Evolutionary conservation across 2,797 vertebrate species (phyloP), one percentile per base, ranked within the genome.

Genomic region (Perodicticus potto): DNA sequence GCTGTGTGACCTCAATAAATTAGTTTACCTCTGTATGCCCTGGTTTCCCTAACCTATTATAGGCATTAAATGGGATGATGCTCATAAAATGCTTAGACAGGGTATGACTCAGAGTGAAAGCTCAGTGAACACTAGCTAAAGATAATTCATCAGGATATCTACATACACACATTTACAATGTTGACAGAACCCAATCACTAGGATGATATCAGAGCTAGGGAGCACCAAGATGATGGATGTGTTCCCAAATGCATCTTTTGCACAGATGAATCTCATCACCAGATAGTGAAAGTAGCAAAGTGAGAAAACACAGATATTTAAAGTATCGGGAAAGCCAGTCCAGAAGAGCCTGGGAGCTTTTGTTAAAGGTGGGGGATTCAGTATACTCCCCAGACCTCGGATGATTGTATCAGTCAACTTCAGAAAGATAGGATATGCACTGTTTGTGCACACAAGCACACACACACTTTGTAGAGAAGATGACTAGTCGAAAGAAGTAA

Each of bases 261-360:
- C 7, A 77, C 19, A 84, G 59, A 49, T 61, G n/a, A 59, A 3
- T 82, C 55, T 86, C 53, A 45, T 55, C 25, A 65, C 43, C 61
- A 73, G 13, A 55, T 1, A 59, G 45, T n/a, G 32, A 57, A n/a
- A 80, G 12, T 9, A 14, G 22, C 25, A 43, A 32, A 20, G n/a
- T n/a, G 45, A 91, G 76, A 74, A 96, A 70, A 93, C 34, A 80
- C 0, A 29, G 76, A 93, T 27, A 40, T 43, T 89, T 27, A 72
- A 95, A 86, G n/a, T n/a, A 2, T 49, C 23, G 32, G 49, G 34
- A 88, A 86, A 90, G 45, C 45, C 77, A 88, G 20, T 40, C 29
- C 22, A 67, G 55, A 87, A 82, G 57, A 81, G 80, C 32, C 25
- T 55, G 40, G n/a, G 67, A 32, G 49, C 1, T 69, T 91, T 91